These are phyloP conservation scores for Xenentodon cancila DNA, from an alignment of 2,797 vertebrate species.

Conservation along the genomic window DNA sequence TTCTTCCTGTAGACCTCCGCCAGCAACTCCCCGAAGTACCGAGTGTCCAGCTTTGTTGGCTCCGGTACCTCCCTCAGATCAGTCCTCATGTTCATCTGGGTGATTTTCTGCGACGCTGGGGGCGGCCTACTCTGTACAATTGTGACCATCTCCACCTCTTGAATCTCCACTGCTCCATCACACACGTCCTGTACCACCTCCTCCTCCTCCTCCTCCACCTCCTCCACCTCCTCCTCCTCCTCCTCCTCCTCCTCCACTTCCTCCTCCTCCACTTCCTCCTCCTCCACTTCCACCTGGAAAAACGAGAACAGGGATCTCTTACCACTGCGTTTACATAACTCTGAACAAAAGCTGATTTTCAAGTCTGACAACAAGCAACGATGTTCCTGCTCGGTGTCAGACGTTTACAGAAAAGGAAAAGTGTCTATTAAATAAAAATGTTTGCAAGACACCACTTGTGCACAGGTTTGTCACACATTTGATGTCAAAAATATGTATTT, in stretches of 20 bases:
- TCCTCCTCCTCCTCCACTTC: constrained; percentile 6
- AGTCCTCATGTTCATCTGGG: constrained; percentile 21
- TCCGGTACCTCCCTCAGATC: constrained; percentile 33
- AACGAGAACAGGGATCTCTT: neutral
- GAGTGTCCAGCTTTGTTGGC: constrained; percentile 87
- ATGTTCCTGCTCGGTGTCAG: too few species aligned
- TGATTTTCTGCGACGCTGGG: constrained; percentile 14
- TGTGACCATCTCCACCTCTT: constrained; percentile 66
- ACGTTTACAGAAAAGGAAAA: too few species aligned
- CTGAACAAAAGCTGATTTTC: too few species aligned
- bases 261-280: constrained; percentile 26
- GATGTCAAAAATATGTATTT: too few species aligned
- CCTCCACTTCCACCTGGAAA: constrained; percentile 28
- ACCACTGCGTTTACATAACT: too few species aligned
- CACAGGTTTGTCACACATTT: too few species aligned
- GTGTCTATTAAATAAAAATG: too few species aligned
- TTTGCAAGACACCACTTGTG: too few species aligned
- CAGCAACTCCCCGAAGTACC: constrained; percentile 94
- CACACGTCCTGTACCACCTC: constrained; percentile 18
- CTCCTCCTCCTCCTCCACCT: constrained; percentile 1
- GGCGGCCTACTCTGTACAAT: constrained; percentile 44
- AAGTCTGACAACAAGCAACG: too few species aligned
- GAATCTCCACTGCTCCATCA: constrained; percentile 46
- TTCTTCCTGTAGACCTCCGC: constrained; percentile 94
- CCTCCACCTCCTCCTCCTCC: too few species aligned